Conservation (phyloP, 2,797 vertebrate species). For the Lerista edwardsae region DNA sequence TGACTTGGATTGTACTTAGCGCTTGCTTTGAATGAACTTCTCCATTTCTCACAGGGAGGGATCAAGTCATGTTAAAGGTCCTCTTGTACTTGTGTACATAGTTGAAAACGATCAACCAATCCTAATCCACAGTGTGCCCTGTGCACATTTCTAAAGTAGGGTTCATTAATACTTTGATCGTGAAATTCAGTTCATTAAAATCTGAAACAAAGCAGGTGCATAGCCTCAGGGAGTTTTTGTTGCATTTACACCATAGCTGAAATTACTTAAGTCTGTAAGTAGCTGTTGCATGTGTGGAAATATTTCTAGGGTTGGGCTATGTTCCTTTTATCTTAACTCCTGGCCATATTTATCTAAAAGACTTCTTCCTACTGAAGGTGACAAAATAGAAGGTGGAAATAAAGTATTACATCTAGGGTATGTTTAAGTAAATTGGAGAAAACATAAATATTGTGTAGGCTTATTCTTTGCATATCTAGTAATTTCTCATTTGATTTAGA, state of each 20-base stretch:
- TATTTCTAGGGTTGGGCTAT: constrained; percentile 59
- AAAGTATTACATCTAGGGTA: constrained; percentile 15
- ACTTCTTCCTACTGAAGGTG: constrained; percentile 37
- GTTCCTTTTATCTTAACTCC: constrained; percentile 64
- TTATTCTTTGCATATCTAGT: background rate
- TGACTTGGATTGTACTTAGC: background rate
- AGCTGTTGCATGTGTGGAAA: constrained; percentile 58
- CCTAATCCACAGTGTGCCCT: background rate
- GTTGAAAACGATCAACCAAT: background rate
- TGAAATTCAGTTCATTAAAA: constrained; percentile 44
- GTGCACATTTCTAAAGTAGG: background rate
- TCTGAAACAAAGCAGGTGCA: constrained; percentile 45
- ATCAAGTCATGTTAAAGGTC: background rate
- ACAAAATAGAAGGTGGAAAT: constrained; percentile 34
- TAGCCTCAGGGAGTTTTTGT: constrained; percentile 67
- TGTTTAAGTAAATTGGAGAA: background rate
- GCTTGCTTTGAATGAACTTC: background rate
- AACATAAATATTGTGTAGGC: background rate
- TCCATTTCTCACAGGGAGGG: background rate
- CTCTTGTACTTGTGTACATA: background rate
- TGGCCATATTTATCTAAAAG: constrained; percentile 61
- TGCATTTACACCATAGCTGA: constrained; percentile 62
- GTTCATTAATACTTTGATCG: constrained; percentile 45
- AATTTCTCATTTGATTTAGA: constrained; percentile 22
- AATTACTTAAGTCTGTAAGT: constrained; percentile 55